Conservation (phyloP, 2,113 vertebrate genomes). For the Crocuta crocuta region DNA sequence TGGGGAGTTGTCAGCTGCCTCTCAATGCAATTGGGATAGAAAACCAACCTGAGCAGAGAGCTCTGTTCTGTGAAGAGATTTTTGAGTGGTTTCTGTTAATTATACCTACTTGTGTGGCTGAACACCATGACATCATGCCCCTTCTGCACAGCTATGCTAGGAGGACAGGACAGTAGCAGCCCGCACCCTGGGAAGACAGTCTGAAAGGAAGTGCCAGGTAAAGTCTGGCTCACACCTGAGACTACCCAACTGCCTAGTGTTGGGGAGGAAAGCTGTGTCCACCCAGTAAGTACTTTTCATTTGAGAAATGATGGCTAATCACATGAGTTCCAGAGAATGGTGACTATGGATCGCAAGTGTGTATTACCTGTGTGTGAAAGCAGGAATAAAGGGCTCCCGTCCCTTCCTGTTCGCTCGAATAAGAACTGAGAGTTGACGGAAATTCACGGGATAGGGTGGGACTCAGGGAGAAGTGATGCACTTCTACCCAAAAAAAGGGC, state of each 20-base stretch:
- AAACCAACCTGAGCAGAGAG: not conserved
- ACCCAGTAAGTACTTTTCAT: not conserved
- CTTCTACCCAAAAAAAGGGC: not conserved
- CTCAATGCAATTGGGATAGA: not conserved
- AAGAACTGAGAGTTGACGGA: not conserved
- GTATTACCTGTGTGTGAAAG: not conserved
- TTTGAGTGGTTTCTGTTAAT: conserved; percentile 37
- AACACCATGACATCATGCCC: not conserved
- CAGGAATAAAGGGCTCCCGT: not conserved
- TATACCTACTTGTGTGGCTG: not conserved
- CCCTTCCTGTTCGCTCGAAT: not conserved
- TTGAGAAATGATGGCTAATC: not conserved
- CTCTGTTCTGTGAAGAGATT: conserved; percentile 39
- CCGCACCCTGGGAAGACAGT: not conserved
- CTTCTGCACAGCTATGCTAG: not conserved
- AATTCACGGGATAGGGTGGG: not conserved
- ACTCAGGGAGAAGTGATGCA: not conserved
- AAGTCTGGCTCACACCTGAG: not conserved
- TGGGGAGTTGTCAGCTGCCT: not conserved
- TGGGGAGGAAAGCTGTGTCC: not conserved
- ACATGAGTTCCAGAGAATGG: not conserved
- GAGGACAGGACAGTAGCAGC: not conserved
- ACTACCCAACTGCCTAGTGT: not conserved
- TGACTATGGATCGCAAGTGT: not conserved
- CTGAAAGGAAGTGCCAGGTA: not conserved